These are phyloP conservation scores for Hippocampus abdominalis DNA, from an alignment of 2,113 vertebrate species.

Conservation along the genomic window DNA sequence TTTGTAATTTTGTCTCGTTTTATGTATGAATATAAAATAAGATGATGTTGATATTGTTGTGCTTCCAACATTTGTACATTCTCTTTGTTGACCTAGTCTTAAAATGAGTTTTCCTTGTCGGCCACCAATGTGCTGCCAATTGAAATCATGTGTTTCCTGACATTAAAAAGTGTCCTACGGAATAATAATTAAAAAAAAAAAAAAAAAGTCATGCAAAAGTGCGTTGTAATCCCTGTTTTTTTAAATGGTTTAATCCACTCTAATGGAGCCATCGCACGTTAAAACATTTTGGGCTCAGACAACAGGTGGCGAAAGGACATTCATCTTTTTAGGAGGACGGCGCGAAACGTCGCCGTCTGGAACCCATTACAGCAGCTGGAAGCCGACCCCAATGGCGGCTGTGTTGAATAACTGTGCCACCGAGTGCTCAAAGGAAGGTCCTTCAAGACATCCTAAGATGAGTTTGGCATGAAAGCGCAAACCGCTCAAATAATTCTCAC, in stretches of 20 bases:
- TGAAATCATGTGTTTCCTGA: constrained; percentile 55
- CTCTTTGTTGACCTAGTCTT: constrained; percentile 54
- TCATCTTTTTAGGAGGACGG: neutral
- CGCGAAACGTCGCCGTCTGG: neutral
- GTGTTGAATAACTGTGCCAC: neutral
- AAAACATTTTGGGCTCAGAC: constrained; percentile 20
- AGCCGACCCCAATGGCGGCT: neutral
- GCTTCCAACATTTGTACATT: constrained; percentile 58
- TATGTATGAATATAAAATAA: constrained; percentile 61
- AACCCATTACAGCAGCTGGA: neutral
- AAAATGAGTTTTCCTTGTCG: constrained; percentile 50
- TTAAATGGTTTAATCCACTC: constrained; percentile 49
- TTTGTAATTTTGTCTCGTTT: constrained; percentile 68
- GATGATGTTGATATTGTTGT: constrained; percentile 69
- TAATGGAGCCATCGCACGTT: constrained; percentile 33
- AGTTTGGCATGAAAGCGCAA: neutral
- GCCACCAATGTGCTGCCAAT: constrained; percentile 66
- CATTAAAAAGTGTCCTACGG: constrained; percentile 57
- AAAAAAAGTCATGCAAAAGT: constrained; percentile 38
- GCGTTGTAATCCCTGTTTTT: constrained; percentile 37
- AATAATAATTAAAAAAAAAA: constrained; percentile 19
- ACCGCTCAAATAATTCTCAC: neutral
- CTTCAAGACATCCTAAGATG: neutral
- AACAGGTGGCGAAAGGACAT: constrained; percentile 27
- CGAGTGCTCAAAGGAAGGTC: neutral